Evolutionary conservation across 2,113 vertebrate species (phyloP).

Genomic region (Anas platyrhynchos): DNA sequence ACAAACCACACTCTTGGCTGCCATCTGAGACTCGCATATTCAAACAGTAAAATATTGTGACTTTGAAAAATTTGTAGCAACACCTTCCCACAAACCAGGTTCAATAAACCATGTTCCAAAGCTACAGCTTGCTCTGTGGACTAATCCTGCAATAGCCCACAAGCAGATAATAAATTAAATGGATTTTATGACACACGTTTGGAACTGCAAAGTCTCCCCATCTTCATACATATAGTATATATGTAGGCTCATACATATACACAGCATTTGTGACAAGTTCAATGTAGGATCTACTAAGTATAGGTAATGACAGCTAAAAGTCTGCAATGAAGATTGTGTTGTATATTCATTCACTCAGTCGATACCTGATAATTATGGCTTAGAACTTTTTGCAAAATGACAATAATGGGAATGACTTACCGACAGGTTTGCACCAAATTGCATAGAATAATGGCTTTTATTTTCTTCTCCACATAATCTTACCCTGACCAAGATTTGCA

Average conservation of each 20-base stretch:
- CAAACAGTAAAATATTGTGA: accelerated
- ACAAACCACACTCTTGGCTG: not conserved
- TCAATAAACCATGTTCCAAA: not conserved
- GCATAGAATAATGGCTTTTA: not conserved
- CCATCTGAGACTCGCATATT: not conserved
- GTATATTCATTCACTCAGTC: not conserved
- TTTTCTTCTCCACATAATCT: not conserved
- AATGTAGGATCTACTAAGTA: not conserved
- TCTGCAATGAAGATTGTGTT: not conserved
- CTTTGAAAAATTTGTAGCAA: not conserved
- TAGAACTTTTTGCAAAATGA: conserved; percentile 33
- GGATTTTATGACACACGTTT: not conserved
- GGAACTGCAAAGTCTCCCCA: not conserved
- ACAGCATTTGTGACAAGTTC: not conserved
- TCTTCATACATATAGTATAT: not conserved
- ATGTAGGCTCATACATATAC: not conserved
- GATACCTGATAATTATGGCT: not conserved
- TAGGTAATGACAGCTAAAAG: not conserved
- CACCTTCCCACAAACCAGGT: not conserved
- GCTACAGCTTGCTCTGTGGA: not conserved
- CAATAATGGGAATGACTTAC: conserved; percentile 68
- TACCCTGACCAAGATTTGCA: not conserved
- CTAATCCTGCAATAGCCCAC: not conserved
- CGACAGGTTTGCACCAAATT: conserved; percentile 31
- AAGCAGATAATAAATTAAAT: not conserved